These are phyloP conservation scores for Limnephilus rhombicus DNA, from an alignment of 2,888 invertebrate genomes.

Conservation along the genomic window DNA sequence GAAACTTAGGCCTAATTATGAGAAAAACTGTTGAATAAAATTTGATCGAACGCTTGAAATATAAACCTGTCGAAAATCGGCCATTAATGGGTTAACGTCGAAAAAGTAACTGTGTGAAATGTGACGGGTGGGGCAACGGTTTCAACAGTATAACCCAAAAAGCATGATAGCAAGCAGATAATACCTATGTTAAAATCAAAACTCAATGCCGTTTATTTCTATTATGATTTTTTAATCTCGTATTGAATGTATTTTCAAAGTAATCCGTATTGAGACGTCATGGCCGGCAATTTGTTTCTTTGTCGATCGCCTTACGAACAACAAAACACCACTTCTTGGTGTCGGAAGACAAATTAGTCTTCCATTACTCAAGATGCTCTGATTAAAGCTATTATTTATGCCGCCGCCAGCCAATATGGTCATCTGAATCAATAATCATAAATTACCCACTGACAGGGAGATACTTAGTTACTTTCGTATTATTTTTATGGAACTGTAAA, in stretches of 20 bases:
- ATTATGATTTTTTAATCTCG: neutral
- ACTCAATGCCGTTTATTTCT: too few species aligned
- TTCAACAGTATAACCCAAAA: too few species aligned
- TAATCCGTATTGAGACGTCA: conserved; percentile 14
- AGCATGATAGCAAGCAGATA: too few species aligned
- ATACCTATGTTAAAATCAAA: too few species aligned
- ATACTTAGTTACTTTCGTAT: conserved; percentile 18
- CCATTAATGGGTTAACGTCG: too few species aligned
- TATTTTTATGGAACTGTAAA: conserved; percentile 21
- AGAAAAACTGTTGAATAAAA: neutral
- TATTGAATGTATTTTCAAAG: neutral
- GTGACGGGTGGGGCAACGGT: too few species aligned
- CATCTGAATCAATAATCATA: conserved; percentile 26
- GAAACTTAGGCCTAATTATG: neutral
- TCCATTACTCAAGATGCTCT: conserved; percentile 31
- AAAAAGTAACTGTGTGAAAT: too few species aligned
- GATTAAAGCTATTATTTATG: conserved; percentile 35
- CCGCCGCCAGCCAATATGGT: conserved; percentile 20
- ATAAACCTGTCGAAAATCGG: too few species aligned
- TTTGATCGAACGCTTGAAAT: neutral
- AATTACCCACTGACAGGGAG: conserved; percentile 13
- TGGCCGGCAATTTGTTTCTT: neutral
- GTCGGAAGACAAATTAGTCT: conserved; percentile 20
- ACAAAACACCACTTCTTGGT: neutral
- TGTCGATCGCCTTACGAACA: neutral